Percentiles rank a stretch among this genome's conserved stretches.
phyloP scores from a whole-genome alignment of 30 jellyfish, hydroid and myxozoan genomes.

The Aurelia sp. region DNA sequence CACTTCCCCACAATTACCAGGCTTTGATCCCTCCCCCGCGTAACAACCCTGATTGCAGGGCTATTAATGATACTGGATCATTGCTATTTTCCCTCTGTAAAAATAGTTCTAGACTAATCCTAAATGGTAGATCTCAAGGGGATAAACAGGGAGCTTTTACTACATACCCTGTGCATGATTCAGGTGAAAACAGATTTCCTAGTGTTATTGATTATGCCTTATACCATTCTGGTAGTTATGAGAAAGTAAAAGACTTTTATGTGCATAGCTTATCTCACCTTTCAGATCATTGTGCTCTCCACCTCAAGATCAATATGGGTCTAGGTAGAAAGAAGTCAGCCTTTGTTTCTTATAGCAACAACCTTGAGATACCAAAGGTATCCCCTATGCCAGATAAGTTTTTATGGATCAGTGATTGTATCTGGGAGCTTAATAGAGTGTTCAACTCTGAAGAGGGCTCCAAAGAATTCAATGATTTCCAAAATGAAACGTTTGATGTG shows the following conservation, averaged over 20 bases:
- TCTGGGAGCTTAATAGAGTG: background rate
- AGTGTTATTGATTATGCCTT: slow-evolving; percentile 5
- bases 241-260: background rate
- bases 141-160: slow-evolving; percentile 12
- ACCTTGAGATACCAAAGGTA: background rate
- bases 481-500: no score
- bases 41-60: background rate
- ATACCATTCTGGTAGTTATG: background rate
- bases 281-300: slow-evolving; percentile 5
- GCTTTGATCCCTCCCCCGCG: background rate
- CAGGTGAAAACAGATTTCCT: background rate
- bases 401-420: background rate
- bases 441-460: background rate
- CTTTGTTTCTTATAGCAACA: background rate
- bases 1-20: background rate
- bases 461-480: no score
- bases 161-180: background rate
- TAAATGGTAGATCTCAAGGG: background rate
- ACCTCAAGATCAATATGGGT: background rate
- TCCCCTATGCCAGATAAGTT: background rate
- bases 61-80: background rate
- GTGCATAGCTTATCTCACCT: background rate
- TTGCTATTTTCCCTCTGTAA: background rate
- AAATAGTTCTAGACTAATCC: background rate
- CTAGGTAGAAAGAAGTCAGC: background rate